phyloP scores from a whole-genome alignment of 2,113 vertebrate species.

The Antechinus flavipes region DNA sequence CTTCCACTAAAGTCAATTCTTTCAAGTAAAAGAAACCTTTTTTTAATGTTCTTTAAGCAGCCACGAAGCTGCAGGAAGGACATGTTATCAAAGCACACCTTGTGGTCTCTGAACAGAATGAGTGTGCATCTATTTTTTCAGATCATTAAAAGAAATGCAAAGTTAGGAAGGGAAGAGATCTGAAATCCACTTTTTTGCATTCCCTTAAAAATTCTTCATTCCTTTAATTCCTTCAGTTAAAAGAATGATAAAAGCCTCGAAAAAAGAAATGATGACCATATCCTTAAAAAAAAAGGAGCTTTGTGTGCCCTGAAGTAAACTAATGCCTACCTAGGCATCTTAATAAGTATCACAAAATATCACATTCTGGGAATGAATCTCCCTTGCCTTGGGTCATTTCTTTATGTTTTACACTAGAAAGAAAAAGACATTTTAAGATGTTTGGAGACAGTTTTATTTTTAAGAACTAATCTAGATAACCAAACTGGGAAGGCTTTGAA shows the following conservation, averaged over 20 bases:
- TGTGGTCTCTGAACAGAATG: conserved; percentile 44
- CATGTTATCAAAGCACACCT: conserved; percentile 19
- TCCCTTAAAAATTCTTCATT: conserved; percentile 30
- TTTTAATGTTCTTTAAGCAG: conserved; percentile 60
- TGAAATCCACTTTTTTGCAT: conserved; percentile 35
- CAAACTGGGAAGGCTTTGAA: neutral
- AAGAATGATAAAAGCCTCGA: conserved; percentile 21
- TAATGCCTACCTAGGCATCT: neutral
- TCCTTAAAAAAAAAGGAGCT: neutral
- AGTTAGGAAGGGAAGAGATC: neutral
- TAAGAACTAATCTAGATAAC: neutral
- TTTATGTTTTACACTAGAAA: conserved; percentile 23
- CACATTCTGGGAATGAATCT: conserved; percentile 20
- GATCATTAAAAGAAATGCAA: conserved; percentile 49
- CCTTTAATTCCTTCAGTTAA: conserved; percentile 59
- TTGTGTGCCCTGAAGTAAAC: neutral
- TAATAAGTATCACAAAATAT: conserved; percentile 26
- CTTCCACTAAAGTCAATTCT: conserved; percentile 24
- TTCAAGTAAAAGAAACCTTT: neutral
- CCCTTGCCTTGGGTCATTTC: neutral
- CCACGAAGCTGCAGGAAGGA: conserved; percentile 47
- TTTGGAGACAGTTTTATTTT: neutral
- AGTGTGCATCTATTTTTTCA: conserved; percentile 52
- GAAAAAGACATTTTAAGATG: neutral
- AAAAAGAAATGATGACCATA: neutral